Conservation (phyloP, 2,113 vertebrate species). For the Atrichornis clamosus region DNA sequence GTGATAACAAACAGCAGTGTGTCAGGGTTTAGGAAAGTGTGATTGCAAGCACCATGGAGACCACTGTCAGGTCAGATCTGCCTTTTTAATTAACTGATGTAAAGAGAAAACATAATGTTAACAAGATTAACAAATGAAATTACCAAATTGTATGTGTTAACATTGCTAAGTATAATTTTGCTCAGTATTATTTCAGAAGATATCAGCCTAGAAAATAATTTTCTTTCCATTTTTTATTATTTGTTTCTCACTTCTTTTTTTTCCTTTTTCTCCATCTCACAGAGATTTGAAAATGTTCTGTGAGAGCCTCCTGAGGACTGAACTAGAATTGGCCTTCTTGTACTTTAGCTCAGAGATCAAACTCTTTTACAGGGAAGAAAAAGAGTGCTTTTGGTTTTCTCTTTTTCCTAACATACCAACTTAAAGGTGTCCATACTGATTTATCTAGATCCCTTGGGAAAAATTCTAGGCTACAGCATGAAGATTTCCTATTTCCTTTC, state of each 20-base stretch:
- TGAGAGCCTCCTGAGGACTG: background rate
- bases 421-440: background rate
- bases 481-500: background rate
- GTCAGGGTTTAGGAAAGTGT: background rate
- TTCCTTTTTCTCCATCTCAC: background rate
- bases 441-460: background rate
- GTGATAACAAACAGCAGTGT: conserved; percentile 10
- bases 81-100: conserved; percentile 15
- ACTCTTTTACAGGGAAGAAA: background rate
- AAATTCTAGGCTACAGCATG: background rate
- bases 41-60: conserved; percentile 26
- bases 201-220: background rate
- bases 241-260: background rate
- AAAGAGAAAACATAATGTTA: background rate
- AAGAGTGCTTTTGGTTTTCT: background rate
- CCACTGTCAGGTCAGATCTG: conserved; percentile 1
- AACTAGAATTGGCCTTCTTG: background rate
- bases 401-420: background rate
- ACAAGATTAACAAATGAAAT: background rate
- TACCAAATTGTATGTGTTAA: background rate
- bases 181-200: background rate
- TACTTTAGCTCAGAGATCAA: background rate
- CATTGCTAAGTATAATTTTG: background rate
- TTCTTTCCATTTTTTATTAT: background rate
- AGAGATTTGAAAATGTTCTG: background rate